phyloP scores from a whole-genome alignment of 2,888 invertebrate genomes.

The Mycalesis mineus region DNA sequence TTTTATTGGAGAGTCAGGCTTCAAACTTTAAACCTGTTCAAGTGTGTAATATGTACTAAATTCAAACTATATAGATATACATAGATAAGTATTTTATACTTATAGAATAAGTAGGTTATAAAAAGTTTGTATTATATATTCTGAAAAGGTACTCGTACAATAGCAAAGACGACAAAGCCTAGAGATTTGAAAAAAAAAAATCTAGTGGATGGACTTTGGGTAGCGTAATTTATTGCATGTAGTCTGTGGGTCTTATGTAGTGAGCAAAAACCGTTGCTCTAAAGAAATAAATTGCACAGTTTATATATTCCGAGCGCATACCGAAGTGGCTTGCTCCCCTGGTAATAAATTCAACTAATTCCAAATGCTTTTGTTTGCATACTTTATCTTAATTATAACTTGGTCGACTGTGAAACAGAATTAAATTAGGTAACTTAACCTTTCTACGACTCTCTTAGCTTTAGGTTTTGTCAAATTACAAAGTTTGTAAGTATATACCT shows the following conservation, averaged over 20 bases:
- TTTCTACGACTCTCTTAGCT: background rate
- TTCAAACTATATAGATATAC: no score
- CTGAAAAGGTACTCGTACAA: background rate
- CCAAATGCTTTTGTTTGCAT: constrained; percentile 11
- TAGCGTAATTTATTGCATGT: background rate
- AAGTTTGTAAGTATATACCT: no score
- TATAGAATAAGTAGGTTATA: no score
- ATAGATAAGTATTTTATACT: no score
- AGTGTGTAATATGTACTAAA: no score
- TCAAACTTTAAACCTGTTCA: no score
- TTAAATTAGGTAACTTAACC: constrained; percentile 2
- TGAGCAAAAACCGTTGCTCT: background rate
- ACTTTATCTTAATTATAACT: constrained; percentile 9
- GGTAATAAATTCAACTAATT: constrained; percentile 9
- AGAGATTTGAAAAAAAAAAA: background rate
- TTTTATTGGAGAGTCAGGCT: no score
- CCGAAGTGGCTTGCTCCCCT: constrained; percentile 1
- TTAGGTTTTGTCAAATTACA: background rate
- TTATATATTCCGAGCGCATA: constrained; percentile 1
- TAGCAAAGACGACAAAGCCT: background rate
- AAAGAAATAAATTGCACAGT: constrained; percentile 6
- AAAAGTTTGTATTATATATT: background rate
- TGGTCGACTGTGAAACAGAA: constrained; percentile 1
- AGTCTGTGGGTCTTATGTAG: background rate
- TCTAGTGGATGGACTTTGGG: background rate